Evolutionary conservation across 2,888 invertebrate species (phyloP), one percentile per base, ranked within the genome.

Genomic region (Lottia gigantea): DNA sequence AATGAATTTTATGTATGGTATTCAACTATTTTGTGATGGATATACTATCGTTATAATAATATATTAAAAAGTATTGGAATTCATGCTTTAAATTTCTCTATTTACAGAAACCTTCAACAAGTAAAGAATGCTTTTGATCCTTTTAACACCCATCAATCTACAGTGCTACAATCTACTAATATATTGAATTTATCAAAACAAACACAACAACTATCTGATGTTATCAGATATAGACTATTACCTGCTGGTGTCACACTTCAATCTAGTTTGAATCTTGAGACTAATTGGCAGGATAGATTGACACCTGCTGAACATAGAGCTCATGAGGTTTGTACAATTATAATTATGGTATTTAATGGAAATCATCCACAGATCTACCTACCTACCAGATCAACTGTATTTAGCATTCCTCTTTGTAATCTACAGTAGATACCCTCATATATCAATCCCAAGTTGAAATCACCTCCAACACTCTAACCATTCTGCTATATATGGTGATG

Each of bases 101-200:
- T 64, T 77, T 77, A 2, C 76, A 91, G 90, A 72, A 89, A 86
- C 66, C 84, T 91, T 46, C 88, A 89, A 74, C 87, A 90, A 62
- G 84, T 91, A 40, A 87, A 90, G 67, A 90, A 90, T 75, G 91
- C 90, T 71, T 90, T 91, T 90, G 92, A 89, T 87, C 91, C 82
- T 87, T 76, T 83, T 15, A 82, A 84, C 64, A 75, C 81, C 40
- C 78, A 82, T 40, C 74, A 76, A 23, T 75, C 79, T 7, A 64
- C 46, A 23, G 68, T 74, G 0, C 73, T 80, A 64, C 75, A 79
- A 11, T 79, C 86, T 12, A 82, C 80, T n/a, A 85, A 85, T 86
- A 90, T 93, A 71, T 84, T 93, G 49, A 93, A 93, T 80, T 87
- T 94, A 79, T 89, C 92, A 3, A 90, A 91, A 61, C 90, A 91